Base-by-base conservation (phyloP, 30 jellyfish, hydroid and myxozoan species). In the Hydractinia echinata region DNA sequence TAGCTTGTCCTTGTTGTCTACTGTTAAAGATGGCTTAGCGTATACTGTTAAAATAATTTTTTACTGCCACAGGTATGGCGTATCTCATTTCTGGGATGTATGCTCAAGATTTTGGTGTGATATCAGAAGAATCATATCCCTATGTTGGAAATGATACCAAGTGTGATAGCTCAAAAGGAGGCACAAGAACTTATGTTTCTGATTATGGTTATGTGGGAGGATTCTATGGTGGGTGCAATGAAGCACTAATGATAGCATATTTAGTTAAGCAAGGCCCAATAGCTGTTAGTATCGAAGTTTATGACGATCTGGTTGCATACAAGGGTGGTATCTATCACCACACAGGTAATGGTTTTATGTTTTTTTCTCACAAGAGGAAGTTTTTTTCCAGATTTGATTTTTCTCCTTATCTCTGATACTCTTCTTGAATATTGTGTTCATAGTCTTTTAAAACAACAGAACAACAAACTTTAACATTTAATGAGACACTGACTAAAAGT, bases 211-310 rank as follows among this genome's bases (percentile, higher is more conserved):
- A 86, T 58, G 76, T 86, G 70, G 95, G 95, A 4, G 95, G 92
- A 19, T 86, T 86, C 61, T 86, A 86, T 72, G 95, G 95, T 10
- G 95, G 89, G 48, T 86, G 92, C 60, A 79, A 86, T 52, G 95
- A 86, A 68, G 85, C 83, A 3, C 72, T 86, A 61, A 86, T 86
- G 95, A 70, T 85, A 72, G 54, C 81, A 16, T 83, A 72, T 5
- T 58, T 86, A 4, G 82, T 67, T 39, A 86, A 81, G 58, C 48
- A 54, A 10, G 95, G 95, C 1, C 95, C 95, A 5, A n/a, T 86
- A 10, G 92, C 92, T 14, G 78, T 86, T 4, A 51, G 86, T 15
- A 54, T 86, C 73, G 60, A 11, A 76, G 95, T 86, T 49, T 69
- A 68, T 53, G 13, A 53, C 11, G 95, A 86, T 49, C 73, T 86